These are phyloP conservation scores for Boleophthalmus pectinirostris DNA, from an alignment of 2,113 vertebrate genomes.

Conservation along the genomic window DNA sequence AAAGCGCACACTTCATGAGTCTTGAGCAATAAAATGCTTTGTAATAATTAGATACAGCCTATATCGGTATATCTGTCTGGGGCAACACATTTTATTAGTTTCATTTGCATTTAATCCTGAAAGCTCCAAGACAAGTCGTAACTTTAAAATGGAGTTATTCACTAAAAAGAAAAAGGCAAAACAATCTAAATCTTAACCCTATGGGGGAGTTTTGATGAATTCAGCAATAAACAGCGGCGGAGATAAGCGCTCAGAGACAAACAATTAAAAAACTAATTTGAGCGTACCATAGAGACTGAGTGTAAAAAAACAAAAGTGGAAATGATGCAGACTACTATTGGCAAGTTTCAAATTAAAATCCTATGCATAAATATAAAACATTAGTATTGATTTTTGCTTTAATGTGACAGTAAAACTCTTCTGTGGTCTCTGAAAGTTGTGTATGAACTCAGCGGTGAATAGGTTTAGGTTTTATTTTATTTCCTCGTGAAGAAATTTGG, in stretches of 20 bases:
- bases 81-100: not conserved
- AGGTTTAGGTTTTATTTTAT: too few species aligned
- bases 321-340: not conserved
- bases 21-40: too few species aligned
- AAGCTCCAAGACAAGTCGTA: not conserved
- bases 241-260: not conserved
- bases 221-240: not conserved
- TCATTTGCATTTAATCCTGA: not conserved
- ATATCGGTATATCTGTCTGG: too few species aligned
- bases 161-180: conserved; percentile 10
- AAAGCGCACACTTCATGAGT: too few species aligned
- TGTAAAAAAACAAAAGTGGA: not conserved
- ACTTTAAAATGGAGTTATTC: conserved; percentile 22
- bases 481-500: too few species aligned
- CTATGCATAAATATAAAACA: not conserved
- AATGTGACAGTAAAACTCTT: too few species aligned
- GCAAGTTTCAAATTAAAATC: not conserved
- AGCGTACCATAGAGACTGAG: not conserved
- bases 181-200: not conserved
- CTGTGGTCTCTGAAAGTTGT: too few species aligned
- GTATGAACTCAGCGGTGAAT: too few species aligned
- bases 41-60: too few species aligned
- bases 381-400: not conserved
- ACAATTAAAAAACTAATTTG: conserved; percentile 7
- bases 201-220: conserved; percentile 13